Percentiles rank a stretch among this genome's conserved stretches.
These are phyloP conservation scores for Ficedula albicollis DNA, from an alignment of 2,797 vertebrate genomes.

Conservation along the genomic window DNA sequence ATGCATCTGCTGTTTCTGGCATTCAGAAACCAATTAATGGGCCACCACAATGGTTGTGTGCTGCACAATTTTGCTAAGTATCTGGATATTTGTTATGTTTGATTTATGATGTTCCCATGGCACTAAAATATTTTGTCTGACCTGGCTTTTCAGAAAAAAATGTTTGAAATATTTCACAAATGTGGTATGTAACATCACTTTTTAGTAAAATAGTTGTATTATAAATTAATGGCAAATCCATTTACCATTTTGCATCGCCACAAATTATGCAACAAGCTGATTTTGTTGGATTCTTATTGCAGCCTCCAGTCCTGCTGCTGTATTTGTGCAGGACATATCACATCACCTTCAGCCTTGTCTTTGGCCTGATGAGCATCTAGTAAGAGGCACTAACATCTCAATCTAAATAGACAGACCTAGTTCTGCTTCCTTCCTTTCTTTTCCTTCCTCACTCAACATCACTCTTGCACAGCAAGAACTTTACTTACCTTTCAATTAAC, in stretches of 20 bases:
- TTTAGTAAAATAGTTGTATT: not conserved
- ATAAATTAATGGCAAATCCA: not conserved
- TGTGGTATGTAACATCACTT: fast-evolving
- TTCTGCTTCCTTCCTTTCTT: not conserved
- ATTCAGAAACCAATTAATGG: not conserved
- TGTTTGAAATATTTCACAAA: not conserved
- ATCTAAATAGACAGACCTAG: not conserved
- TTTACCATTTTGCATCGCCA: not conserved
- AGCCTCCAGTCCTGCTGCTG: not conserved
- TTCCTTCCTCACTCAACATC: not conserved
- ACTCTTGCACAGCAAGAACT: not conserved
- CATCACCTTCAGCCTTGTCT: not conserved
- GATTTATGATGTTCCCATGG: not conserved
- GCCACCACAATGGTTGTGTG: not conserved
- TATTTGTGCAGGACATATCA: not conserved
- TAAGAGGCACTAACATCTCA: not conserved
- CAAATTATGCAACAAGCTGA: not conserved
- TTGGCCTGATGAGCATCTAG: not conserved
- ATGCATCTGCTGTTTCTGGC: not conserved
- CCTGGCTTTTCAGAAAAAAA: not conserved
- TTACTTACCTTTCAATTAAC: not conserved
- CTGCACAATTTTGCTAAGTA: not conserved
- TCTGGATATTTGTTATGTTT: not conserved
- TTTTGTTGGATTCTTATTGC: not conserved
- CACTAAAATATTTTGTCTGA: not conserved